Conservation (phyloP, 2,113 vertebrate genomes). For the Corydoras sp. region DNA sequence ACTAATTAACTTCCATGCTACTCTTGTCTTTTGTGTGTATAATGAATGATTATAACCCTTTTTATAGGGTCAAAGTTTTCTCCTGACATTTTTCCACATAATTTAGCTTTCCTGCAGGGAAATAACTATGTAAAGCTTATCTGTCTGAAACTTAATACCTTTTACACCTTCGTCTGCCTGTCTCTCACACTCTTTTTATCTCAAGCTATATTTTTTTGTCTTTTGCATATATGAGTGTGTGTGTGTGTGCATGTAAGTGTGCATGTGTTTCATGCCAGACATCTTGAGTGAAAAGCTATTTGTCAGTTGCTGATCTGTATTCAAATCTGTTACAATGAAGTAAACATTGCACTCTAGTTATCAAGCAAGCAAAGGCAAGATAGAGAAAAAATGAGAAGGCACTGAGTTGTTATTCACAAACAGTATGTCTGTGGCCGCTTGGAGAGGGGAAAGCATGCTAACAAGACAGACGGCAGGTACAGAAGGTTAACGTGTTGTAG, state of each 20-base stretch:
- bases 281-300: constrained; percentile 23
- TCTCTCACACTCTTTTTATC: too few species aligned
- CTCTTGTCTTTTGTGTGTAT: not conserved
- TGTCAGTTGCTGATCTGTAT: constrained; percentile 32
- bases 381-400: not conserved
- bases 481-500: constrained; percentile 26
- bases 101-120: not conserved
- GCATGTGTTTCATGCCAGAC: not conserved
- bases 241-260: not conserved
- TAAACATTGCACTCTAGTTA: constrained; percentile 26
- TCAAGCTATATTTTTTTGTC: too few species aligned
- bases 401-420: not conserved
- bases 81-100: not conserved
- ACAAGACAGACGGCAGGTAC: constrained; percentile 16
- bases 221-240: constrained; percentile 1
- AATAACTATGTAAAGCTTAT: constrained; percentile 1
- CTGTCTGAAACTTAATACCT: constrained; percentile 2
- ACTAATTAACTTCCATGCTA: not conserved
- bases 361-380: not conserved
- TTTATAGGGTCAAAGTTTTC: not conserved
- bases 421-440: not conserved
- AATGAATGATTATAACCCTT: not conserved
- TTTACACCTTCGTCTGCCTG: not conserved
- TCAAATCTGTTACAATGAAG: constrained; percentile 11
- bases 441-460: not conserved